Evolutionary conservation across 2,888 invertebrate species (phyloP).

Genomic region (Salticus scenicus): DNA sequence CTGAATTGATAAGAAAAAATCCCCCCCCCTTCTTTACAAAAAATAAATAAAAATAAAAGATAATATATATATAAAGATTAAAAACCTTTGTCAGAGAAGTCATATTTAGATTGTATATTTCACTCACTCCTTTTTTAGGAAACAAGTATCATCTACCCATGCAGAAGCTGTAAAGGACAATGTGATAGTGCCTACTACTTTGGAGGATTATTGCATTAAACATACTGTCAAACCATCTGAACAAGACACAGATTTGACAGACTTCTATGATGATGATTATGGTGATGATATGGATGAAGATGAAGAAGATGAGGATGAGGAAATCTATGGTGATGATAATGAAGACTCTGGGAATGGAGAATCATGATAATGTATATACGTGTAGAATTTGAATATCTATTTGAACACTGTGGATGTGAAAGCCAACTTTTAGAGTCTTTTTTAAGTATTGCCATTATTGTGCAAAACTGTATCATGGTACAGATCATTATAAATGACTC

Average conservation of each 20-base stretch:
- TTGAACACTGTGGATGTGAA: slow-evolving; percentile 47
- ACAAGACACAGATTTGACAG: slow-evolving; percentile 91
- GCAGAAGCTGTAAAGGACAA: slow-evolving; percentile 97
- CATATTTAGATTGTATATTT: too few relatives aligned
- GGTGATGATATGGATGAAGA: slow-evolving; percentile 82
- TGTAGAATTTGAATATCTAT: slow-evolving; percentile 8
- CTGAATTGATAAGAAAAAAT: too few relatives aligned
- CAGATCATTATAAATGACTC: slow-evolving; percentile 25
- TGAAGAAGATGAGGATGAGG: slow-evolving; percentile 76
- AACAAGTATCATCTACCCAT: slow-evolving; percentile 96
- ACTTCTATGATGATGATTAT: slow-evolving; percentile 96
- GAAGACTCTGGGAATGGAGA: slow-evolving; percentile 88
- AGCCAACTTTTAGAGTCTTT: slow-evolving; percentile 51
- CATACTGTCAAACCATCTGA: slow-evolving; percentile 91
- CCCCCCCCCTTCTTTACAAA: too few relatives aligned
- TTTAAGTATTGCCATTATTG: slow-evolving; percentile 45
- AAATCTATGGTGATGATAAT: slow-evolving; percentile 74
- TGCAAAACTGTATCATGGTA: slow-evolving; percentile 32
- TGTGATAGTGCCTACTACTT: slow-evolving; percentile 95
- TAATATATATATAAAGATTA: too few relatives aligned
- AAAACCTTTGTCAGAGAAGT: too few relatives aligned
- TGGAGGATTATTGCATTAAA: slow-evolving; percentile 97
- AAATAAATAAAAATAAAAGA: too few relatives aligned
- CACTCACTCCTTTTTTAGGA: too few relatives aligned
- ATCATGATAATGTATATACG: slow-evolving; percentile 80